These are phyloP conservation scores for Cecidostiba fungosa DNA, from an alignment of 2,888 invertebrate species.

Conservation along the genomic window DNA sequence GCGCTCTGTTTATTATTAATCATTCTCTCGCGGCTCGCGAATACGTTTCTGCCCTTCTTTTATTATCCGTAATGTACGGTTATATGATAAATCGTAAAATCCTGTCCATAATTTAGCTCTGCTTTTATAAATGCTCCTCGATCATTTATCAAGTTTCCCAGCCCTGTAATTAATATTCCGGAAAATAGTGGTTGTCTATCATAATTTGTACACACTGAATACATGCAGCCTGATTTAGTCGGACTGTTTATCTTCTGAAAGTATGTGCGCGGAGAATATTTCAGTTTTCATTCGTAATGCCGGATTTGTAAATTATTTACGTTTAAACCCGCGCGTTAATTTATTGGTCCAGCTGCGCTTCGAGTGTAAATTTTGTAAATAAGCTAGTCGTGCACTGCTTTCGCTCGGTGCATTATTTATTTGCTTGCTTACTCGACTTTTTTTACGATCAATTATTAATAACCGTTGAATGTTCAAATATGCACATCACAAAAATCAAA, in stretches of 20 bases:
- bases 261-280: neutral
- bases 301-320: neutral
- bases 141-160: conserved; percentile 31
- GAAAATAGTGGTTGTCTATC: neutral
- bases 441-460: no score
- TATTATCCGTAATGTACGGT: neutral
- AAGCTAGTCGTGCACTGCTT: neutral
- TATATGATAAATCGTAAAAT: neutral
- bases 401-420: neutral
- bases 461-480: no score
- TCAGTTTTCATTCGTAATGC: neutral
- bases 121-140: neutral
- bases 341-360: neutral
- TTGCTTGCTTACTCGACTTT: neutral
- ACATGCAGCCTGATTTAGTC: neutral
- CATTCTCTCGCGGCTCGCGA: neutral
- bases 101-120: neutral
- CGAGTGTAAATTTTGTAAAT: neutral
- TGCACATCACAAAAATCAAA: no score
- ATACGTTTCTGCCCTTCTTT: neutral
- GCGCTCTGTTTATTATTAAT: neutral
- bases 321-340: neutral
- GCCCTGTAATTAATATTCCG: conserved; percentile 1
- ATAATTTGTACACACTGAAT: neutral
- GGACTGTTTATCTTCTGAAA: neutral